A percentile compares a stretch with the other conserved stretches of the same genome.
phyloP scores from a whole-genome alignment of 2,888 invertebrate species.

The Cremastobaeus sp. region DNA sequence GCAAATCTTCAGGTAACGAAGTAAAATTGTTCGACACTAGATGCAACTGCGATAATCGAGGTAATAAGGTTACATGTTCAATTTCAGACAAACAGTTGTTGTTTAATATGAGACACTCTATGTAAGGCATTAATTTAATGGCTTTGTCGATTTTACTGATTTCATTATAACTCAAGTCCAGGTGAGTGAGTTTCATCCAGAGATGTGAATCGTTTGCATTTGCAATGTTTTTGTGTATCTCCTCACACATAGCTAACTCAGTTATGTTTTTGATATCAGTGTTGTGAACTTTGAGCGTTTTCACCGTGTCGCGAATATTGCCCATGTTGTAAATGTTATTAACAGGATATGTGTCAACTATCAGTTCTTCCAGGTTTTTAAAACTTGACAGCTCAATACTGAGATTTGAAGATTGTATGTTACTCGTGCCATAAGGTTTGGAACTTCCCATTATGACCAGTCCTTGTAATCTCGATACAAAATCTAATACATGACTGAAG shows the following conservation, averaged over 20 bases:
- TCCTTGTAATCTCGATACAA: constrained; percentile 86
- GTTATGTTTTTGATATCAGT: constrained; percentile 85
- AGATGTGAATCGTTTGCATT: constrained; percentile 80
- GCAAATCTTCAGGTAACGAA: constrained; percentile 85
- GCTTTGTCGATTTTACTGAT: constrained; percentile 89
- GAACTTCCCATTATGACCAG: constrained; percentile 84
- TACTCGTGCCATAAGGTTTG: constrained; percentile 87
- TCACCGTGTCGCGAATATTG: constrained; percentile 82
- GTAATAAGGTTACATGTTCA: constrained; percentile 87
- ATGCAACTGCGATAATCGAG: constrained; percentile 87
- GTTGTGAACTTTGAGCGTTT: constrained; percentile 83
- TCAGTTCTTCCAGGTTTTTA: constrained; percentile 86
- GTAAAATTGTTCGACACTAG: constrained; percentile 88
- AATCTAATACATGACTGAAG: constrained; percentile 94
- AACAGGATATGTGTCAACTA: constrained; percentile 84
- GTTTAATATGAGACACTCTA: constrained; percentile 86
- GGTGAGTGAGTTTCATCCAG: constrained; percentile 84
- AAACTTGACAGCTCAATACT: constrained; percentile 90
- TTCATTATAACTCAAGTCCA: constrained; percentile 89
- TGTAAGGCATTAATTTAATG: constrained; percentile 86
- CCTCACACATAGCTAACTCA: constrained; percentile 91
- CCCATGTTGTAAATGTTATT: constrained; percentile 83
- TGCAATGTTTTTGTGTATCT: constrained; percentile 84
- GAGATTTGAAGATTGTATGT: constrained; percentile 89
- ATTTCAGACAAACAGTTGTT: constrained; percentile 88